Evolutionary conservation across 53 echinoderm and acorn worm species (phyloP).

Genomic region (Patiria pectinifera): DNA sequence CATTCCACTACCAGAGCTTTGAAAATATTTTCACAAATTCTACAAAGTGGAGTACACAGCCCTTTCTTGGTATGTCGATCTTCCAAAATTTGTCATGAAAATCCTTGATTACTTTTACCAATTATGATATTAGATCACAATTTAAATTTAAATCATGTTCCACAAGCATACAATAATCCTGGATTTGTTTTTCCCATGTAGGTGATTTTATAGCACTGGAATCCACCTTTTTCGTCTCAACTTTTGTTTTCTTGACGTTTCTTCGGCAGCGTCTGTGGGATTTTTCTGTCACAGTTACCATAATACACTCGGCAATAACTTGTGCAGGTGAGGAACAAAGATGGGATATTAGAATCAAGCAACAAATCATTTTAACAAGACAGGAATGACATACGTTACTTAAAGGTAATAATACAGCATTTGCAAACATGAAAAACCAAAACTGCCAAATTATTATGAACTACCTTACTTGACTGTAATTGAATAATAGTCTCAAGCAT

Average conservation of each 20-base stretch:
- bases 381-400: too few relatives aligned
- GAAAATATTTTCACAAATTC: constrained; percentile 71
- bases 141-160: background rate
- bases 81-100: background rate
- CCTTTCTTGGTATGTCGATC: constrained; percentile 68
- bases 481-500: too few relatives aligned
- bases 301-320: constrained; percentile 76
- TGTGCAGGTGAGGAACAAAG: constrained; percentile 70
- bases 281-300: constrained; percentile 73
- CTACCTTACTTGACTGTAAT: too few relatives aligned
- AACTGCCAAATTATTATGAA: too few relatives aligned
- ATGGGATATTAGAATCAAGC: too few relatives aligned
- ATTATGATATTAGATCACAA: too few relatives aligned
- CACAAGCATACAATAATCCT: background rate
- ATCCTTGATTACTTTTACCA: background rate
- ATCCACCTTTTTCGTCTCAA: constrained; percentile 64
- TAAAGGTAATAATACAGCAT: too few relatives aligned
- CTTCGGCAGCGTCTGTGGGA: constrained; percentile 77
- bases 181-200: constrained; percentile 9
- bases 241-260: constrained; percentile 69
- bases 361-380: too few relatives aligned
- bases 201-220: constrained; percentile 87
- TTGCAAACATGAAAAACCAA: background rate
- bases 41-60: constrained; percentile 66
- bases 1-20: constrained; percentile 80